Percentiles rank a stretch among this genome's conserved stretches.
Evolutionary conservation across 1,140 invertebrate species (phyloP).

Genomic region (Macrobrachium rosenbergii): DNA sequence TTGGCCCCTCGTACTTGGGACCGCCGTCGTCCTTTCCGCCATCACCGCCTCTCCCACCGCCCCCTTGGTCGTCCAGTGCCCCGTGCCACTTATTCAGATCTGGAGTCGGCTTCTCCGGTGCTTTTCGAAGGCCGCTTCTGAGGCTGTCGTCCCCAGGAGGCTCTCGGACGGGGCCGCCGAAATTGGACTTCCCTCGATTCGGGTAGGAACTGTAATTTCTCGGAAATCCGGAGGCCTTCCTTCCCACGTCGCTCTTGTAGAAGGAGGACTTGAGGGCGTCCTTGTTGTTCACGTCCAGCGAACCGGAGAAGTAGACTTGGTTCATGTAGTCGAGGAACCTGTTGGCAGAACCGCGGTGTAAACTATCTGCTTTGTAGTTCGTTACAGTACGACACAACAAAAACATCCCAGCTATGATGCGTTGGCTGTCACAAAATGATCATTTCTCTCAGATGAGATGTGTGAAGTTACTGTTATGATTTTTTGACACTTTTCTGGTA

Average conservation of each 20-base stretch:
- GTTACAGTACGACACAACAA: not conserved
- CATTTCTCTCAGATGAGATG: too few relatives aligned
- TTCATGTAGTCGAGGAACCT: slow-evolving; percentile 71
- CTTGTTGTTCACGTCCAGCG: slow-evolving; percentile 68
- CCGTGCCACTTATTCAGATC: not conserved
- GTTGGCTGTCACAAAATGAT: too few relatives aligned
- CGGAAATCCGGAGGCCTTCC: too few relatives aligned
- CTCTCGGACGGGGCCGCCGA: not conserved
- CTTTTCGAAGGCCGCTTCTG: not conserved
- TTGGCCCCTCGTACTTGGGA: not conserved
- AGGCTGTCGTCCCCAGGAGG: too few relatives aligned
- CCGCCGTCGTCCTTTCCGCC: not conserved
- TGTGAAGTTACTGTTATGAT: too few relatives aligned
- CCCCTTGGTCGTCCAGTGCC: not conserved
- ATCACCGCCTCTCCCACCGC: too few relatives aligned
- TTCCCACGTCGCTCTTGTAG: not conserved
- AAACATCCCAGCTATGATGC: too few relatives aligned
- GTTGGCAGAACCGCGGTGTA: slow-evolving; percentile 31
- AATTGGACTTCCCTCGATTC: not conserved
- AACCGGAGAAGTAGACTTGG: slow-evolving; percentile 70
- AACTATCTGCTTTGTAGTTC: not conserved
- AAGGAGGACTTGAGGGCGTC: slow-evolving; percentile 60
- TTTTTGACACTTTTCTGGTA: too few relatives aligned
- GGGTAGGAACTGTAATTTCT: not conserved
- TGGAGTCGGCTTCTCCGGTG: too few relatives aligned